A percentile compares a stretch with the other conserved stretches of the same genome.
Evolutionary conservation across 2,888 invertebrate genomes (phyloP).

Genomic region (Dynastes hyllus): DNA sequence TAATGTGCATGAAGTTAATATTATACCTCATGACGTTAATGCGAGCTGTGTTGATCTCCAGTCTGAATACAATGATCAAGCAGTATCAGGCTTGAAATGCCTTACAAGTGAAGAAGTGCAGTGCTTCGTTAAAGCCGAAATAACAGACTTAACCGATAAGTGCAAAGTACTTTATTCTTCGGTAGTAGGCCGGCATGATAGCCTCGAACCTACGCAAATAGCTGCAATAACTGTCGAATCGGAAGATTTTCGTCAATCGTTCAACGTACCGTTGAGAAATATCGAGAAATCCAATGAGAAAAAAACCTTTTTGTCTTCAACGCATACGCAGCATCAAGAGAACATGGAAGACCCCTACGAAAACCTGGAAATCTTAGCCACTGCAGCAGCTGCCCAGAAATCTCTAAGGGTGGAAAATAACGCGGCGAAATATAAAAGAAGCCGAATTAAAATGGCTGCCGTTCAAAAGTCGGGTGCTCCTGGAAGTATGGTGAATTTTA

Average conservation of each 20-base stretch:
- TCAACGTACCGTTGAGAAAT: not conserved
- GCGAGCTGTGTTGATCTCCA: not conserved
- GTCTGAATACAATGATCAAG: not conserved
- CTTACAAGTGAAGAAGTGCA: not conserved
- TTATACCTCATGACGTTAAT: not conserved
- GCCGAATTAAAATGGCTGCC: constrained; percentile 36
- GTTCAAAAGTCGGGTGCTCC: not conserved
- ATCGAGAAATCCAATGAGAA: not conserved
- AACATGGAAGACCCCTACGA: not conserved
- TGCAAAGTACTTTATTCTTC: not conserved
- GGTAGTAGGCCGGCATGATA: not conserved
- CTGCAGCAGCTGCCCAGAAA: constrained; percentile 24
- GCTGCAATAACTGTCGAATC: constrained; percentile 1
- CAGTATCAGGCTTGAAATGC: not conserved
- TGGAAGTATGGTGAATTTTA: not conserved
- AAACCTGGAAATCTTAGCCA: constrained; percentile 27
- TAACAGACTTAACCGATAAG: not conserved
- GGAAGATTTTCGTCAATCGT: constrained; percentile 14
- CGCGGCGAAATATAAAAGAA: constrained; percentile 13
- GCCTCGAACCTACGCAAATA: not conserved
- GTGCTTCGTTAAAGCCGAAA: not conserved
- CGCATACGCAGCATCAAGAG: not conserved
- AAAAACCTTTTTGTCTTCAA: not conserved
- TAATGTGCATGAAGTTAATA: constrained; percentile 1
- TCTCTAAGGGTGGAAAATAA: constrained; percentile 2